Base-by-base conservation (phyloP, 2,888 invertebrate species). In the Pseudeuparius sepicola region DNA sequence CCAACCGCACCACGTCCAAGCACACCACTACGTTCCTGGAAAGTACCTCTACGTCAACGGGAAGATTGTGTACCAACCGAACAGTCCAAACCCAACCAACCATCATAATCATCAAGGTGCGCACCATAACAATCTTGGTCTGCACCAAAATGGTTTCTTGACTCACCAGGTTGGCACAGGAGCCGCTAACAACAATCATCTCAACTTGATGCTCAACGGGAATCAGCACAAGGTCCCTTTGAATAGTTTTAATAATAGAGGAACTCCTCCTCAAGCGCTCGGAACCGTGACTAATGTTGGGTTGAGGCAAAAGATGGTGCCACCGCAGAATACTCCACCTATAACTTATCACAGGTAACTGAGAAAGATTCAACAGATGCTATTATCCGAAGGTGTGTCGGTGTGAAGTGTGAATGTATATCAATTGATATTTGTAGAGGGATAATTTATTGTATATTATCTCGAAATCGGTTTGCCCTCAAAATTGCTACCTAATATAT, bases 21-120 rank as follows among this genome's bases (percentile, higher is more conserved):
- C 44, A 12, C 45, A 46, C 12, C 41, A 48, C 27, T 39, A 43
- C 24, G 40, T 48, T 17, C 50, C 52, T 4, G 53, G 51, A 13
- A 53, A 50, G 41, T 53, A 51, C 26, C 36, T 49, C 23, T 52
- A 50, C 29, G 43, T 51, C 11, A 51, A 53, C 36, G 54, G 53
- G 7, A 53, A 49, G 37, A 46, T 51, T 18, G 39, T 49, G 7
- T 51, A 51, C 24, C 48, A 47, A 24, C 49, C 46, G 6, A 37
- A 33, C n/a, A n/a, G n/a, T n/a, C n/a, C n/a, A n/a, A 34, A 37
- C 13, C 15, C 16, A 14, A 26, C 32, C 33, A 9, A 17, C 17
- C 9, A 16, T 12, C n/a, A n/a, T n/a, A n/a, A n/a, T n/a, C 14
- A 32, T 32, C 15, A 24, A 4, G 11, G 35, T 16, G 25, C 29